These are phyloP conservation scores for Eremobia ochroleuca DNA, from an alignment of 2,888 invertebrate genomes.

Conservation along the genomic window DNA sequence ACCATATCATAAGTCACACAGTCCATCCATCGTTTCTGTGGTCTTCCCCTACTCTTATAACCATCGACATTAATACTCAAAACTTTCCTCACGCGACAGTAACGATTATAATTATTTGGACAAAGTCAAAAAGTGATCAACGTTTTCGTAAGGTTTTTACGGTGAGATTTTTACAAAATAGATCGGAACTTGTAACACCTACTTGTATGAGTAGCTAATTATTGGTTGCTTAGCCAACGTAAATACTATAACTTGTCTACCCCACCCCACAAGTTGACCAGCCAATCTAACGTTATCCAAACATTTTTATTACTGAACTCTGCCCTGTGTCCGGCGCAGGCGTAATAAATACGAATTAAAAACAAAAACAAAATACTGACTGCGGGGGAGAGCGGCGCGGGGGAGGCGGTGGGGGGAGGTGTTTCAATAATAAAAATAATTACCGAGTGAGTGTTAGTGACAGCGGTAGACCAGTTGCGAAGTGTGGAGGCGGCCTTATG, in stretches of 20 bases:
- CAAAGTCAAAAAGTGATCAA: not conserved
- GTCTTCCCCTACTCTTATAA: too few species aligned
- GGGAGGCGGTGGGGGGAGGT: conserved; percentile 59
- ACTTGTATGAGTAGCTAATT: not conserved
- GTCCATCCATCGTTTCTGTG: too few species aligned
- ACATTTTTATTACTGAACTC: conserved; percentile 58
- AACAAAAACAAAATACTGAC: conserved; percentile 71
- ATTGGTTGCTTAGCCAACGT: not conserved
- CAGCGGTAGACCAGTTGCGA: conserved; percentile 67
- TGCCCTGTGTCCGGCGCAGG: conserved; percentile 62
- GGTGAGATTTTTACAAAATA: too few species aligned
- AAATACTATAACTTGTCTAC: conserved; percentile 22
- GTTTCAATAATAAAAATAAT: conserved; percentile 81
- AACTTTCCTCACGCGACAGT: not conserved
- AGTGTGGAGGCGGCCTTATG: conserved; percentile 70
- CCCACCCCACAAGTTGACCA: conserved; percentile 36
- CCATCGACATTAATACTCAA: too few species aligned
- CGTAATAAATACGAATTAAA: conserved; percentile 76
- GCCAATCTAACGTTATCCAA: conserved; percentile 50
- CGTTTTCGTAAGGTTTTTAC: too few species aligned
- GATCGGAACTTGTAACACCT: not conserved
- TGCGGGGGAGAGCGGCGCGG: conserved; percentile 36
- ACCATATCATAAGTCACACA: too few species aligned
- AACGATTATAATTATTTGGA: not conserved
- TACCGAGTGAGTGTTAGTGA: conserved; percentile 83